phyloP scores from a whole-genome alignment of 1,140 invertebrate genomes.

The Heterodera carotae region DNA sequence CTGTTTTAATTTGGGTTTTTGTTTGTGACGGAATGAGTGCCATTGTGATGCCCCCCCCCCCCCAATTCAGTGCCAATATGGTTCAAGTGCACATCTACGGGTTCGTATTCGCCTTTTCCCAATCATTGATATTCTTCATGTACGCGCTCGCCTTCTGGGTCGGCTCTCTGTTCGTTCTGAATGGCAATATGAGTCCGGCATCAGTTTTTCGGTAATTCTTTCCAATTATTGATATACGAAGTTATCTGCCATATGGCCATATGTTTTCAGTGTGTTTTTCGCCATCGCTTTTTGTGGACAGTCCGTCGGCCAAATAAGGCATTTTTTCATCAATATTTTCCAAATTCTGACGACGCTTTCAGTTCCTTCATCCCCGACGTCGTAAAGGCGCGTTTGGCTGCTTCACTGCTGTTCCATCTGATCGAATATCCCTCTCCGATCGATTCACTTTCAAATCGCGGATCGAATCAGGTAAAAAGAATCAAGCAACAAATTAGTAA shows the following conservation, averaged over 20 bases:
- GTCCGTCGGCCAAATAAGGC: slow-evolving; percentile 66
- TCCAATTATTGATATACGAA: not conserved
- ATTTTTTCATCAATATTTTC: slow-evolving; percentile 67
- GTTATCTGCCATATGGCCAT: not conserved
- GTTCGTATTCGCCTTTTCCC: slow-evolving; percentile 66
- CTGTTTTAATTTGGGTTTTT: no score
- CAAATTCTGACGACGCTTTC: not conserved
- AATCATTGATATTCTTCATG: slow-evolving; percentile 69
- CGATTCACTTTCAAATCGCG: slow-evolving; percentile 66
- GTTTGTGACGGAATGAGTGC: no score
- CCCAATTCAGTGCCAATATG: slow-evolving; percentile 54
- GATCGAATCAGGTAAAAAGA: slow-evolving; percentile 43
- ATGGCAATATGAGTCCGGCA: slow-evolving; percentile 64
- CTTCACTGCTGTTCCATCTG: slow-evolving; percentile 67
- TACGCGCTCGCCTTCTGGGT: slow-evolving; percentile 70
- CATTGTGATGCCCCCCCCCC: no score
- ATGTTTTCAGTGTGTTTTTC: slow-evolving; percentile 64
- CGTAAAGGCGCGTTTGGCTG: slow-evolving; percentile 67
- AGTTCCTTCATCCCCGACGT: slow-evolving; percentile 68
- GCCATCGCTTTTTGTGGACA: slow-evolving; percentile 65
- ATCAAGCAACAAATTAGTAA: not conserved
- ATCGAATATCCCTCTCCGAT: slow-evolving; percentile 66
- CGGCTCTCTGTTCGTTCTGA: slow-evolving; percentile 67
- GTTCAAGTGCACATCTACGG: slow-evolving; percentile 62
- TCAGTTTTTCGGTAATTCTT: slow-evolving; percentile 64